phyloP scores from a whole-genome alignment of 2,888 invertebrate species.

The Selenia dentaria region DNA sequence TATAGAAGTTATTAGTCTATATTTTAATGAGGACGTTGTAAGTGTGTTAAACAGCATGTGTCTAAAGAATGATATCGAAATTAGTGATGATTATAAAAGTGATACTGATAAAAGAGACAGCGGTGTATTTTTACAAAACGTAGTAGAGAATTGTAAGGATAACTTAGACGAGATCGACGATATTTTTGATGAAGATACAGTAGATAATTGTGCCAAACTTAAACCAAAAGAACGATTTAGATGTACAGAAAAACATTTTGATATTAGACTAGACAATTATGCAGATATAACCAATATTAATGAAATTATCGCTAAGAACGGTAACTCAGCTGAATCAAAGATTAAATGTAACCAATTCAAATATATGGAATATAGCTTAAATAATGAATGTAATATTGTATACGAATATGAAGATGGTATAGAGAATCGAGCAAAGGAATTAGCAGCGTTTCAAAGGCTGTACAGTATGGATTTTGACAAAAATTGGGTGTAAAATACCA shows the following conservation, averaged over 20 bases:
- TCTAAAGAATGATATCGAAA: slow-evolving; percentile 17
- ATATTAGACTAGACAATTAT: slow-evolving; percentile 6
- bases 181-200: background rate
- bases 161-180: slow-evolving; percentile 10
- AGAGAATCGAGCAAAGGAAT: slow-evolving; percentile 47
- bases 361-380: slow-evolving; percentile 26
- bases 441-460: slow-evolving; percentile 39
- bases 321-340: slow-evolving; percentile 4
- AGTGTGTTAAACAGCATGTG: slow-evolving; percentile 24
- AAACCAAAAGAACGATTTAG: slow-evolving; percentile 11
- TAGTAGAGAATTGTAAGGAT: slow-evolving; percentile 16
- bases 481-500: slow-evolving; percentile 30
- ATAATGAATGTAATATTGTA: slow-evolving; percentile 29
- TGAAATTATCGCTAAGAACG: background rate
- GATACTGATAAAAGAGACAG: slow-evolving; percentile 20
- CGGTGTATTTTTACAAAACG: slow-evolving; percentile 22
- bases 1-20: slow-evolving; percentile 17
- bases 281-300: background rate
- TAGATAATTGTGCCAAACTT: slow-evolving; percentile 11
- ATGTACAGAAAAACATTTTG: slow-evolving; percentile 1
- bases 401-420: slow-evolving; percentile 43
- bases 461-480: slow-evolving; percentile 45
- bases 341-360: slow-evolving; percentile 20
- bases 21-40: slow-evolving; percentile 17
- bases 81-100: slow-evolving; percentile 12